Evolutionary conservation across 2,888 invertebrate genomes (phyloP), one percentile per base, ranked within the genome.

Genomic region (Odontocolon sp.): DNA sequence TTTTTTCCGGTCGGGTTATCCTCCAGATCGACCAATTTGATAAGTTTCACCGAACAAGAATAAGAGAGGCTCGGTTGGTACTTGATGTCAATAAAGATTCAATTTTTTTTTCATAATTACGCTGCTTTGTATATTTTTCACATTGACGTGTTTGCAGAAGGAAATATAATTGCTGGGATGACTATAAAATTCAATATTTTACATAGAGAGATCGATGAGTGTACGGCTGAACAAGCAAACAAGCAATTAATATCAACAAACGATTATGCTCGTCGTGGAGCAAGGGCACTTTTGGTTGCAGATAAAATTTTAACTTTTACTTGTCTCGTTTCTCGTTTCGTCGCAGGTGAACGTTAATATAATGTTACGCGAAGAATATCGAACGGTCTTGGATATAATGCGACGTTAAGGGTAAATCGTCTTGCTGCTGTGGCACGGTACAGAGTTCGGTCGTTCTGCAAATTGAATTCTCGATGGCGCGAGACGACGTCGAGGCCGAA

Each of bases 381-480:
- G 66, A 23, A 31, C 28, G 52, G 11, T 45, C 33, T 42, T 54
- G 14, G 38, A 21, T 36, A 40, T 61, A 70, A 70, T 66, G 21
- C 42, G 50, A 64, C 64, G 59, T 52, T 61, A 56, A 14, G 71
- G 54, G 54, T 61, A 67, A 71, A 71, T 76, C 70, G 45, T 36
- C 61, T 70, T 61, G 66, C 18, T 23, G 18, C 18, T 45, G 18
- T 1, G 42, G 61, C 28, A 40, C 9, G 16, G 18, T 42, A 40
- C 14, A 26, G 47, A 59, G 70, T 42, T 66, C 52, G 78, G 68
- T 79, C 80, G 80, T 81, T 78, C 72, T 69, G 83, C 83, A 87
- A 87, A 86, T 86, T 87, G 84, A 86, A 87, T 87, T 87, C 82
- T 83, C 84, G 83, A 81, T 81, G 80, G 77, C 77, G 82, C 80